A percentile compares a stretch with the other conserved stretches of the same genome.
These are phyloP conservation scores for Callorhinus ursinus DNA, from an alignment of 2,113 vertebrate genomes.

Conservation along the genomic window DNA sequence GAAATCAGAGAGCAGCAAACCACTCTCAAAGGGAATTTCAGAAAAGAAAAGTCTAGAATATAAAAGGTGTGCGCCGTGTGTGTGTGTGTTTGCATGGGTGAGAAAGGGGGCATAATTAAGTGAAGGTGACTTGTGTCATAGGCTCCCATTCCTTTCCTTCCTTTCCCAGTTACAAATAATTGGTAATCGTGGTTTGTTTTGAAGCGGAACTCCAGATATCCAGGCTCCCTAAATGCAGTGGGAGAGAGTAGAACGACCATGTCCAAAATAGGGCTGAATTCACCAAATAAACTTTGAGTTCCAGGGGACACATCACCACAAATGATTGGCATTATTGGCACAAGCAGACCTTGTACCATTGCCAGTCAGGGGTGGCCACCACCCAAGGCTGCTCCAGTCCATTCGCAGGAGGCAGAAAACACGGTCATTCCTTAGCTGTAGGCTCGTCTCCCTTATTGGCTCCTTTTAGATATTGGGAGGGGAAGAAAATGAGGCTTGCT, in stretches of 20 bases:
- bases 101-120: neutral
- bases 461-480: neutral
- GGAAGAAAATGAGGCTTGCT: neutral
- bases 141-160: neutral
- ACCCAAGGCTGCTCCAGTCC: neutral
- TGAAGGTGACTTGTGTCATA: neutral
- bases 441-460: neutral
- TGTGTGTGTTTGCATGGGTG: neutral
- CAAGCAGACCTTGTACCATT: neutral
- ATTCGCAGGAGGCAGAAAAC: neutral
- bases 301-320: neutral
- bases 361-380: neutral
- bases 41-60: slow-evolving; percentile 77
- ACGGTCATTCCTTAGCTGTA: neutral
- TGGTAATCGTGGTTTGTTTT: neutral
- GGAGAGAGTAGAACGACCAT: neutral
- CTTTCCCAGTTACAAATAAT: neutral
- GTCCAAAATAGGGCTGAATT: neutral
- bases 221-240: neutral
- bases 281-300: neutral
- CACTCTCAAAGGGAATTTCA: slow-evolving; percentile 77
- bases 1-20: slow-evolving; percentile 84
- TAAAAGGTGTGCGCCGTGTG: slow-evolving; percentile 85
- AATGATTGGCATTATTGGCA: neutral
- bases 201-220: neutral